phyloP scores from a whole-genome alignment of 1,140 invertebrate genomes.

The Formica selysi region DNA sequence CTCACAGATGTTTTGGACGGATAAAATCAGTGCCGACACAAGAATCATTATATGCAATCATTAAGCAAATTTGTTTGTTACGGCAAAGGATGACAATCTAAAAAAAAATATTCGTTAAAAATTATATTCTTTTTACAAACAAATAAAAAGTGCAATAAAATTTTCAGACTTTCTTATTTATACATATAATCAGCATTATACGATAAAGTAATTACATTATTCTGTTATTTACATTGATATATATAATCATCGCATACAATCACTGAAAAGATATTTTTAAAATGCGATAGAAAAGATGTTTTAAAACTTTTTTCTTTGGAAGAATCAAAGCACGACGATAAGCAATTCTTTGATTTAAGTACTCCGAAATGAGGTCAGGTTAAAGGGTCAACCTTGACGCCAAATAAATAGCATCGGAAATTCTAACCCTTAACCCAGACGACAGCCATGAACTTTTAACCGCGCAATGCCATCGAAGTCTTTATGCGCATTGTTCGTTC shows the following conservation, averaged over 20 bases:
- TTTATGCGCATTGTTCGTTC: conserved; percentile 74
- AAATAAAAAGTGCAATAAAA: background rate
- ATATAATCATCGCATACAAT: too few species aligned
- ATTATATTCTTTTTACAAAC: background rate
- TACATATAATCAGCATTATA: background rate
- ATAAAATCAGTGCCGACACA: conserved; percentile 71
- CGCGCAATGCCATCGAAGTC: conserved; percentile 67
- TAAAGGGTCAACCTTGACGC: conserved; percentile 76
- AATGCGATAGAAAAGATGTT: too few species aligned
- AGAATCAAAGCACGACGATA: background rate
- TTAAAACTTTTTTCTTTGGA: background rate
- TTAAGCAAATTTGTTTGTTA: conserved; percentile 30
- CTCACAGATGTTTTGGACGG: conserved; percentile 57
- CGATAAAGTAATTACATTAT: too few species aligned
- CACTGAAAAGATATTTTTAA: too few species aligned
- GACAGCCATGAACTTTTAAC: conserved; percentile 80
- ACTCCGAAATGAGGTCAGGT: conserved; percentile 21
- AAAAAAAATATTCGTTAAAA: background rate
- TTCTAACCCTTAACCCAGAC: conserved; percentile 81
- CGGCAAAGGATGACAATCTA: background rate
- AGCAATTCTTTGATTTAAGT: background rate
- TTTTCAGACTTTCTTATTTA: background rate
- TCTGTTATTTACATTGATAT: too few species aligned
- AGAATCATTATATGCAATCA: conserved; percentile 42
- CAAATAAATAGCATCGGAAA: conserved; percentile 81